Evolutionary conservation across 1,140 invertebrate species (phyloP).

Genomic region (Temnothorax longispinosus): DNA sequence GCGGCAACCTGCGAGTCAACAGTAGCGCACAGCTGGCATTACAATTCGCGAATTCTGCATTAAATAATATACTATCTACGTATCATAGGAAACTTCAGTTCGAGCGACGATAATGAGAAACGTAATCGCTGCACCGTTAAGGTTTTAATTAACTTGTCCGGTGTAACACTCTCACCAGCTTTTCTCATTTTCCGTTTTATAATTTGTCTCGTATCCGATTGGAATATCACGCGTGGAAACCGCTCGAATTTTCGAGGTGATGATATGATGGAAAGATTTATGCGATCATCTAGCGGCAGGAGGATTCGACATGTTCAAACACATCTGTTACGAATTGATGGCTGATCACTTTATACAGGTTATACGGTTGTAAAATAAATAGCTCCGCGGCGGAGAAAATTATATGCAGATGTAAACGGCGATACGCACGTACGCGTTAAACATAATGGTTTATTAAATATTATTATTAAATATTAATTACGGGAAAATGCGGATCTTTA

Average conservation of each 20-base stretch:
- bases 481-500: not conserved
- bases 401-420: conserved; percentile 13
- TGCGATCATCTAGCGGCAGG: not conserved
- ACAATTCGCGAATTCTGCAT: conserved; percentile 74
- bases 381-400: conserved; percentile 18
- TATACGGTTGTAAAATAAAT: conserved; percentile 26
- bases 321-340: conserved; percentile 10
- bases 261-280: conserved; percentile 32
- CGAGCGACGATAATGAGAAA: conserved; percentile 5
- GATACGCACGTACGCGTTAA: conserved; percentile 11
- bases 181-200: conserved; percentile 48
- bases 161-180: not conserved
- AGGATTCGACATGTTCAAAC: not conserved
- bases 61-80: conserved; percentile 65
- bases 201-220: not conserved
- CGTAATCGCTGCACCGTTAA: conserved; percentile 51
- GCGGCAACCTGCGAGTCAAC: conserved; percentile 22
- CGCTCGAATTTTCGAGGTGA: not conserved
- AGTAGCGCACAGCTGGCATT: conserved; percentile 69
- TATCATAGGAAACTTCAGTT: conserved; percentile 56
- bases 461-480: conserved; percentile 39
- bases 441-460: not conserved
- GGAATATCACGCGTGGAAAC: not conserved
- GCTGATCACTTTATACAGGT: conserved; percentile 5
- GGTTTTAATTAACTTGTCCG: conserved; percentile 71